Conservation (phyloP, 35 echinoderm and acorn worm genomes). For the Apostichopus japonicus region DNA sequence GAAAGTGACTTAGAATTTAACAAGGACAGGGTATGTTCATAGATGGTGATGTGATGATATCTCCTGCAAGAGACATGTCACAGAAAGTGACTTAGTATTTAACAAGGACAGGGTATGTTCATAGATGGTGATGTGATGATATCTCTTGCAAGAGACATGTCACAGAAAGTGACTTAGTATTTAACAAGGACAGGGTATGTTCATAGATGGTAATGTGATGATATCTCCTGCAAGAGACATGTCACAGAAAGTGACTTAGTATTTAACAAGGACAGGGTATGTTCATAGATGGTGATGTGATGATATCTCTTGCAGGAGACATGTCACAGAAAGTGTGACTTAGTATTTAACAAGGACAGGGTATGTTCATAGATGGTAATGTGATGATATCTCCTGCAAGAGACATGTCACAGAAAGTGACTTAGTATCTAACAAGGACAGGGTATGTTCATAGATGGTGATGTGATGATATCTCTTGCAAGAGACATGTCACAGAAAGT, state of each 20-base stretch:
- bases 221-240: not conserved
- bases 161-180: no score
- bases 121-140: conserved; percentile 50
- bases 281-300: no score
- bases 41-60: no score
- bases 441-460: conserved; percentile 29
- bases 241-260: not conserved
- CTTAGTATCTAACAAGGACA: conserved; percentile 17
- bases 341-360: no score
- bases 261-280: no score
- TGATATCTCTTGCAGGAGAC: no score
- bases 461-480: not conserved
- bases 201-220: conserved; percentile 27
- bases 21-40: no score
- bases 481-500: not conserved
- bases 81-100: no score
- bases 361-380: not conserved
- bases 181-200: conserved; percentile 31
- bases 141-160: conserved; percentile 54
- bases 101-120: no score
- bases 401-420: not conserved
- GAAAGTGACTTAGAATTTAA: no score
- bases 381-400: conserved; percentile 73
- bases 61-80: no score
- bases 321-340: no score